Evolutionary conservation across 2,113 vertebrate genomes (phyloP), one percentile per base, ranked within the genome.

Genomic region (Pungitius pungitius): DNA sequence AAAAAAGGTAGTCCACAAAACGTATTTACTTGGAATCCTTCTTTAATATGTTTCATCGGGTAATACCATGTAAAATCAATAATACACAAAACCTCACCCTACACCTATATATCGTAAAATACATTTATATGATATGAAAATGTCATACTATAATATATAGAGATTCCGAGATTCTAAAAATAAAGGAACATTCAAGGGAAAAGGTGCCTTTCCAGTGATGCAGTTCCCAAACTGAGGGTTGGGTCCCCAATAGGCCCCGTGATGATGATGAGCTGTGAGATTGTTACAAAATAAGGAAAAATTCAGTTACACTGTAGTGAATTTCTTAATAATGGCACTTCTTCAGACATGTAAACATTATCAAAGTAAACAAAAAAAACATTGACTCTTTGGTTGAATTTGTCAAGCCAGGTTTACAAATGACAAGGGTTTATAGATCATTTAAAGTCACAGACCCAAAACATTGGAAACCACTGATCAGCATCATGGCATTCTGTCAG

Each of bases 321-420:
- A 35, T 62, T 7, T 35, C 40, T 22, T 9, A 35, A 52, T 52
- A 9, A 24, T 58, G 13, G 18, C 1, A 35, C 55, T 17, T 55
- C 3, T 55, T 75, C 15, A 2, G 6, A 58, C 12, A 1, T 3
- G 2, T 42, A 22, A 42, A 76, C 2, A 9, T 18, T 4, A n/a
- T 54, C 12, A 54, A 81, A 6, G 35, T 37, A 43, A 80, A 83
- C 7, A 3, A 54, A 43, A 63, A 70, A 2, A 0, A 51, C 66
- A 82, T 58, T 49, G 27, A 62, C 8, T 80, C 60, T 75, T 82
- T 86, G 78, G 84, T 42, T 73, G 3, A 84, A 76, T 58, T 2
- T 20, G 51, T 39, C 3, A 30, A n/a, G n/a, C 43, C n/a, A 66
- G 42, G n/a, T 55, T 58, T 66, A 7, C 3, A 49, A 49, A 6